These are phyloP conservation scores for Amblyjoppa fuscipennis DNA, from an alignment of 2,888 invertebrate genomes.

Conservation along the genomic window DNA sequence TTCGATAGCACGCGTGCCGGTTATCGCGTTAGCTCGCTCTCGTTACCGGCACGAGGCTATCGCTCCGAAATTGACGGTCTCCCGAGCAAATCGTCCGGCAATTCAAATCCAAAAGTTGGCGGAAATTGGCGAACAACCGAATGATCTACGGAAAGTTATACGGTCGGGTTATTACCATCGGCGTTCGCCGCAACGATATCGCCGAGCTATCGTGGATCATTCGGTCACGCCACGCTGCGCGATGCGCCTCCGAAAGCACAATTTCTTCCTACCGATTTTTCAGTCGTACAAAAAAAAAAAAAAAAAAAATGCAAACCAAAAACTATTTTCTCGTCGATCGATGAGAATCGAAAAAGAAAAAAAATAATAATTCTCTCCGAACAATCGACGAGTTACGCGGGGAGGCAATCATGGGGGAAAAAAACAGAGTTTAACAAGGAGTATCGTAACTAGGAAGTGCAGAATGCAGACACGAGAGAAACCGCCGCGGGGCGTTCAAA, in stretches of 20 bases:
- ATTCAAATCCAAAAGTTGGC: conserved; percentile 66
- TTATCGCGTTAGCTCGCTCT: conserved; percentile 56
- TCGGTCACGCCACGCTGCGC: conserved; percentile 32
- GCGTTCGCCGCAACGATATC: conserved; percentile 54
- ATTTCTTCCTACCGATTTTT: no score
- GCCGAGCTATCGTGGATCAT: conserved; percentile 44
- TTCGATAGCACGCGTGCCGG: conserved; percentile 32
- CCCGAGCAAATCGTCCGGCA: conserved; percentile 65
- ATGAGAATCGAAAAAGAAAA: background rate
- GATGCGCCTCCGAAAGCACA: no score
- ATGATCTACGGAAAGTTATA: conserved; percentile 27
- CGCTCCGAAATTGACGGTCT: conserved; percentile 61
- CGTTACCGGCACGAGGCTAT: conserved; percentile 37
- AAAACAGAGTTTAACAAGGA: conserved; percentile 24
- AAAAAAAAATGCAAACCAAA: background rate
- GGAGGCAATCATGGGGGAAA: conserved; percentile 1
- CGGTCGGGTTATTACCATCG: conserved; percentile 54
- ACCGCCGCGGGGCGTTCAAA: conserved; percentile 26
- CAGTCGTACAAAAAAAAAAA: no score
- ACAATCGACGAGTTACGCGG: background rate
- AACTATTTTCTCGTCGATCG: background rate
- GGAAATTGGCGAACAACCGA: conserved; percentile 54
- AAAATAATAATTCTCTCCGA: background rate
- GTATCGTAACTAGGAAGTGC: background rate
- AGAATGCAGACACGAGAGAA: no score